Evolutionary conservation across 1,140 invertebrate species (phyloP).

Genomic region (Manduca sexta): DNA sequence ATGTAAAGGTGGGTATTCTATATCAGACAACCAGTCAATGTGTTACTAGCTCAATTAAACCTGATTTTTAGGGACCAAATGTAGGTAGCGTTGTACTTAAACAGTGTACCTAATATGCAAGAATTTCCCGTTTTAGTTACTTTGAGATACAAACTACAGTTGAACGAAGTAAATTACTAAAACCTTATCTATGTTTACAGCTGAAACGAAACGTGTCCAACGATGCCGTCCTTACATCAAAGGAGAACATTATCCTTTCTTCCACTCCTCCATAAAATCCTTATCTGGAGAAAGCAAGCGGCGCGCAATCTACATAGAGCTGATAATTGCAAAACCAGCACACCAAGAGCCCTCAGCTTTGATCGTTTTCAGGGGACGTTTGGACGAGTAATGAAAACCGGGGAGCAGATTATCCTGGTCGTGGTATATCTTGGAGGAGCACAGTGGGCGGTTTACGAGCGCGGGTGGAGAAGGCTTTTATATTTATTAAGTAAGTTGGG

Average conservation of each 20-base stretch:
- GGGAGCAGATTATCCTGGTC: constrained; percentile 42
- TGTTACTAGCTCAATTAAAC: too few relatives aligned
- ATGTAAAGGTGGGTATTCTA: too few relatives aligned
- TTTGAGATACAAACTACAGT: neutral
- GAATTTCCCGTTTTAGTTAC: too few relatives aligned
- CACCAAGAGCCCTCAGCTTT: constrained; percentile 33
- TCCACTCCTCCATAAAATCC: constrained; percentile 54
- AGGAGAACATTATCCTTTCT: constrained; percentile 68
- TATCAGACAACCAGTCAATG: too few relatives aligned
- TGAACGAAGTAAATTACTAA: constrained; percentile 23
- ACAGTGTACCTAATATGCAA: too few relatives aligned
- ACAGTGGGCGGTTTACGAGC: constrained; percentile 67
- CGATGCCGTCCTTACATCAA: constrained; percentile 58
- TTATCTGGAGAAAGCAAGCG: constrained; percentile 67
- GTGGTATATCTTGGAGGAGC: constrained; percentile 61
- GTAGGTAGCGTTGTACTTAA: too few relatives aligned
- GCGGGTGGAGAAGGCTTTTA: constrained; percentile 69
- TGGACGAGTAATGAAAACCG: constrained; percentile 44
- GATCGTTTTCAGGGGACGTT: neutral
- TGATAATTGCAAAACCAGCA: constrained; percentile 60
- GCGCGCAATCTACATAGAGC: constrained; percentile 67
- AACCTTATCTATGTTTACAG: constrained; percentile 40
- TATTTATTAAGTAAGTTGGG: constrained; percentile 73
- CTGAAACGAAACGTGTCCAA: constrained; percentile 25
- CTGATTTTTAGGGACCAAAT: too few relatives aligned